These are phyloP conservation scores for Rhipidura dahli DNA, from an alignment of 2,113 vertebrate genomes.

Conservation along the genomic window DNA sequence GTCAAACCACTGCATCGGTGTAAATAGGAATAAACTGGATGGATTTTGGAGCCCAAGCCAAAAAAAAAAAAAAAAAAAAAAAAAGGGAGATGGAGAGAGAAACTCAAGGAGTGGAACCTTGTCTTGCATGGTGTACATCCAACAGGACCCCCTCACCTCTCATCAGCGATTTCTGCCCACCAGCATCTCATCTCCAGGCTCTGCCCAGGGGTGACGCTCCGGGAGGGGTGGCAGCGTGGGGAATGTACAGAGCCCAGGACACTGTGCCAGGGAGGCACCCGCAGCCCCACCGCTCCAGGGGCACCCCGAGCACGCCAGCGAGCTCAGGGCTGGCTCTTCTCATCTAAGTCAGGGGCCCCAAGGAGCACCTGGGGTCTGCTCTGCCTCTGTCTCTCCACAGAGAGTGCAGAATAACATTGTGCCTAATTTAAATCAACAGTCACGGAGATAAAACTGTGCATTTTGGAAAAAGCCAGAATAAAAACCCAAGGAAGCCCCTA, in stretches of 20 bases:
- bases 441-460: background rate
- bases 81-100: background rate
- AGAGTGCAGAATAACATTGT: background rate
- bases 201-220: background rate
- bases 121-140: slow-evolving; percentile 4
- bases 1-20: background rate
- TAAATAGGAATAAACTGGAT: slow-evolving; percentile 45
- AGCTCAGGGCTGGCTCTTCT: background rate
- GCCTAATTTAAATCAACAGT: slow-evolving; percentile 5
- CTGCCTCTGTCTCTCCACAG: background rate
- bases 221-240: background rate
- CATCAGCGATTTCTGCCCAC: background rate
- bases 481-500: background rate
- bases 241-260: background rate
- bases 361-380: background rate
- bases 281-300: background rate
- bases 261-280: background rate
- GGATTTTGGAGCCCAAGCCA: slow-evolving; percentile 44
- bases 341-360: background rate
- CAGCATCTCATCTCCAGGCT: background rate
- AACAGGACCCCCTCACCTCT: background rate
- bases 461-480: slow-evolving; percentile 10
- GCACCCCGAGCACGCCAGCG: background rate
- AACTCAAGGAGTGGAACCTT: background rate
- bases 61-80: background rate